Evolutionary conservation across 2,888 invertebrate species (phyloP), one percentile per base, ranked within the genome.

Genomic region (Synergus itoensis): DNA sequence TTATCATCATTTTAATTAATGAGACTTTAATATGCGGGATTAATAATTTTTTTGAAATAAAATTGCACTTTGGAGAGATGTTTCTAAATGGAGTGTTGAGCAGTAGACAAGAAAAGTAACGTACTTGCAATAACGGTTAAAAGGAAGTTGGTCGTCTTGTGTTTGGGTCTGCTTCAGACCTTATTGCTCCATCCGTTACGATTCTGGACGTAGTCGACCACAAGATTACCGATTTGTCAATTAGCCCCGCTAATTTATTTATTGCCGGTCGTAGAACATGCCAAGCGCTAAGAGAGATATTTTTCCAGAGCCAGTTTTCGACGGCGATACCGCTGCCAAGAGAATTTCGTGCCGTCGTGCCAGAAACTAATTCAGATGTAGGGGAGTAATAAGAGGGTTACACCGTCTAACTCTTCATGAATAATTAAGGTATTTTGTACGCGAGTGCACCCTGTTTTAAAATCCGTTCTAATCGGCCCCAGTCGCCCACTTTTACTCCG

Each of bases 181-280:
- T 73, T 73, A 73, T 73, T 73, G 73, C 73, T 73, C 73, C 73
- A 73, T 73, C 73, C 28, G 53, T 73, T 53, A 73, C 53, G 53
- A 73, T 73, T 73, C 53, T 16, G 36, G 48, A 53, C n/a, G 48
- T 53, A 73, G 73, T 53, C 80, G 83, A 79, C 82, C 82, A 82
- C 85, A 83, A 86, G 87, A 89, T 89, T 89, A 88, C 88, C 88
- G 88, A 90, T 90, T 89, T 88, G 89, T 90, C 90, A 89, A 90
- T 90, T 90, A 90, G 87, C 81, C 81, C 77, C 82, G 82, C 85
- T 89, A 89, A 90, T 89, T 89, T 89, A 89, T 90, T 90, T 90
- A 89, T 88, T 84, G 86, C 82, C 82, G 21, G 64, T 63, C 69
- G 76, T 76, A 73, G 60, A 78, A 64, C 69, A 67, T 67, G 60